These are phyloP conservation scores for Ceriagrion tenellum DNA, from an alignment of 2,888 invertebrate species.

Conservation along the genomic window DNA sequence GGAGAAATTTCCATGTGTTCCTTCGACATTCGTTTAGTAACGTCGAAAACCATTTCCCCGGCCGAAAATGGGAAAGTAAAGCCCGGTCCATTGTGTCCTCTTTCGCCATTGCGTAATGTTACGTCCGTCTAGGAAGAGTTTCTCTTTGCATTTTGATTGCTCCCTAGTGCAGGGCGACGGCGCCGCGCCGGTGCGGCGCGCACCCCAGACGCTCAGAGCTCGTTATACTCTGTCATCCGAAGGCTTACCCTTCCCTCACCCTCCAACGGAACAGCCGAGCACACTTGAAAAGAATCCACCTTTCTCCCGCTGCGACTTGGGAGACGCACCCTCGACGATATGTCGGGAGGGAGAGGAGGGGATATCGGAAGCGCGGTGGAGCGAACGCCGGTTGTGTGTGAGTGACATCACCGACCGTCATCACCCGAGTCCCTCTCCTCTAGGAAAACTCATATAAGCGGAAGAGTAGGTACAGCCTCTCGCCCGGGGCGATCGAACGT, in stretches of 20 bases:
- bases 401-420: slow-evolving; percentile 1
- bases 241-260: background rate
- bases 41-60: background rate
- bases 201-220: background rate
- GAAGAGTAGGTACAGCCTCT: background rate
- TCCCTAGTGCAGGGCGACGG: background rate
- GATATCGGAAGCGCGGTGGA: background rate
- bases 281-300: background rate
- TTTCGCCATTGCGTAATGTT: slow-evolving; percentile 36
- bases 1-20: background rate
- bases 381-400: background rate
- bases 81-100: slow-evolving; percentile 29
- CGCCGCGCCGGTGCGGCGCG: background rate
- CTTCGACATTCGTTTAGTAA: background rate
- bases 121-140: slow-evolving; percentile 49
- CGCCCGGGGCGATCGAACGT: background rate
- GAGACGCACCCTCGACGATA: background rate
- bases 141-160: background rate
- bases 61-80: slow-evolving; percentile 26
- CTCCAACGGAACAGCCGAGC: background rate
- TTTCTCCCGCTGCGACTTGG: background rate
- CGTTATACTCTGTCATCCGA: background rate
- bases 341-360: background rate
- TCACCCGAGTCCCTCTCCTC: background rate
- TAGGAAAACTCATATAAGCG: background rate